phyloP scores from a whole-genome alignment of 2,888 invertebrate genomes.

The Agrochola lychnidis region DNA sequence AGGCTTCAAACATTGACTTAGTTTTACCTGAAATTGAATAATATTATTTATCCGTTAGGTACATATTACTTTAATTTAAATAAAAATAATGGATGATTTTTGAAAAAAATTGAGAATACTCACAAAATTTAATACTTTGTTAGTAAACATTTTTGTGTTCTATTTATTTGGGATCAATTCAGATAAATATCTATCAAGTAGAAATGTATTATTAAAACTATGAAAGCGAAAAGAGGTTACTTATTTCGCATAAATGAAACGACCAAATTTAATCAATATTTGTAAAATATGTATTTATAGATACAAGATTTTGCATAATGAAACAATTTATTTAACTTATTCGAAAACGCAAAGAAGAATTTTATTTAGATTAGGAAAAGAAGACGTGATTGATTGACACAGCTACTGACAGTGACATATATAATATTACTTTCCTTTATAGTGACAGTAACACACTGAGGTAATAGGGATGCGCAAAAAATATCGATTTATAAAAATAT shows the following conservation, averaged over 20 bases:
- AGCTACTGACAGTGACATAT: background rate
- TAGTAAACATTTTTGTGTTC: conserved; percentile 68
- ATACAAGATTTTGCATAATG: background rate
- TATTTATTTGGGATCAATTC: background rate
- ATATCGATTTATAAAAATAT: no score
- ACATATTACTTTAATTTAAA: background rate
- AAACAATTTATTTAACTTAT: background rate
- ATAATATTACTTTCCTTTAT: no score
- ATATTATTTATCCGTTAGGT: background rate
- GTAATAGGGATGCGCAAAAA: no score
- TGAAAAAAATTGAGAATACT: conserved; percentile 19
- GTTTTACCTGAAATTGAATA: conserved; percentile 73
- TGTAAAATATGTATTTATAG: background rate
- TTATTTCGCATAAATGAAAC: background rate
- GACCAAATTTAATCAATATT: background rate
- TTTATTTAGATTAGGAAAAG: fast-evolving
- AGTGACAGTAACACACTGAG: no score
- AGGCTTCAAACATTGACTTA: conserved; percentile 65
- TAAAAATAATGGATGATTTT: background rate
- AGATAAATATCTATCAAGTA: background rate
- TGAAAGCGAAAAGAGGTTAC: conserved; percentile 27
- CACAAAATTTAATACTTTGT: conserved; percentile 54
- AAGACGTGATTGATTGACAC: background rate
- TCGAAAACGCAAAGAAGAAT: background rate
- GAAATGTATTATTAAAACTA: background rate